phyloP scores from a whole-genome alignment of 2,797 vertebrate species.

The Galagoides demidoff region DNA sequence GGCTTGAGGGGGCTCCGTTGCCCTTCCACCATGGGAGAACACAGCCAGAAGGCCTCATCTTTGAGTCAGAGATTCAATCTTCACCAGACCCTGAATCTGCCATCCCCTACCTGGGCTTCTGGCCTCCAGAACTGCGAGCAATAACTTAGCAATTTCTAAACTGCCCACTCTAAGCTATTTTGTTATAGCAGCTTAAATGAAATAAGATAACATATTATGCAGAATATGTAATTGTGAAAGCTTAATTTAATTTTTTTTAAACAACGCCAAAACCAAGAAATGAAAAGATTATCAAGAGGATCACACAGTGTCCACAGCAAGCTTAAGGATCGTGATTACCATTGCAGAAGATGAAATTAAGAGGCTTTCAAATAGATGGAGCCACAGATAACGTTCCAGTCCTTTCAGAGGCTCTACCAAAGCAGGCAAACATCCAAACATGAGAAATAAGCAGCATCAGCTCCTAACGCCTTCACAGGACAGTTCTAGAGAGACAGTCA shows the following conservation, averaged over 20 bases:
- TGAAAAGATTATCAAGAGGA: not conserved
- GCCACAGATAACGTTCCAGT: not conserved
- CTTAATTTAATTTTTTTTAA: not conserved
- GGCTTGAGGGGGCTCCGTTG: not conserved
- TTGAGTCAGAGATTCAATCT: not conserved
- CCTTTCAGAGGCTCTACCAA: not conserved
- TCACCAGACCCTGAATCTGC: no score
- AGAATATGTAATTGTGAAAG: not conserved
- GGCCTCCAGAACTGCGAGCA: not conserved
- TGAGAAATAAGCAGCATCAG: not conserved
- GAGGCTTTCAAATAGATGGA: not conserved
- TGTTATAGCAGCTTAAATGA: not conserved
- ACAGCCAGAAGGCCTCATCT: not conserved
- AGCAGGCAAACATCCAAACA: not conserved
- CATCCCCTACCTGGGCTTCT: not conserved
- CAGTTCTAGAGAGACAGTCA: not conserved
- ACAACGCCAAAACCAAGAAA: not conserved
- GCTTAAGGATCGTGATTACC: not conserved
- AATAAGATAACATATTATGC: not conserved
- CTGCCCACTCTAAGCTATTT: not conserved
- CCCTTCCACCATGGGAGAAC: not conserved
- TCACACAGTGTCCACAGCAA: not conserved
- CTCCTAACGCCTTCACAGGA: not conserved
- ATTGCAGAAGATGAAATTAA: not conserved
- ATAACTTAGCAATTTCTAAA: not conserved